These are phyloP conservation scores for Hydra vulgaris DNA, from an alignment of 30 jellyfish, hydroid and myxozoan species.

Conservation along the genomic window DNA sequence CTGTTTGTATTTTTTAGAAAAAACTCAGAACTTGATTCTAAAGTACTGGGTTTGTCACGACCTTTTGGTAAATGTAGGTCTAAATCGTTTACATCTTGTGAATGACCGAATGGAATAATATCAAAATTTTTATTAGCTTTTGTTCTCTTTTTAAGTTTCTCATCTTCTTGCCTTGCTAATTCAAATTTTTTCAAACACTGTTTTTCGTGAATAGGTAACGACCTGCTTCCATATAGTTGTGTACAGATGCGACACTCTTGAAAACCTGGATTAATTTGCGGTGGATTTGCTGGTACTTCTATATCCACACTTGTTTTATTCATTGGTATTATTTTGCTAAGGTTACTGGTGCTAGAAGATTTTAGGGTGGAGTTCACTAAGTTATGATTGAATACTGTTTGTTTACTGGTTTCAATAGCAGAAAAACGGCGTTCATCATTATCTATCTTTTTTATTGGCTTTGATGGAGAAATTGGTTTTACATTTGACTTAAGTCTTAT, in stretches of 20 bases:
- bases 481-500: neutral
- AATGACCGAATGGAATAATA: slow-evolving; percentile 29
- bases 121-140: neutral
- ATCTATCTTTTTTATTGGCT: neutral
- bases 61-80: neutral
- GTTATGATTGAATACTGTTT: neutral
- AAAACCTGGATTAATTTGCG: slow-evolving; percentile 10
- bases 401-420: neutral
- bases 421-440: slow-evolving; percentile 17
- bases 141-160: neutral
- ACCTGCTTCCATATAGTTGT: slow-evolving; percentile 29
- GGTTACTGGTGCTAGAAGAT: neutral
- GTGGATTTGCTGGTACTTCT: neutral
- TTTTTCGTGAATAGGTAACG: slow-evolving; percentile 32
- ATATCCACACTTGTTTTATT: neutral
- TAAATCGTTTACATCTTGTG: neutral
- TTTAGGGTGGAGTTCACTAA: neutral
- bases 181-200: slow-evolving; percentile 31
- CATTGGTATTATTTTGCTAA: neutral
- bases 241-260: slow-evolving; percentile 26
- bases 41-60: neutral
- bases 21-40: neutral
- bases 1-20: neutral
- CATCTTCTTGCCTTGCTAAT: slow-evolving; percentile 1
- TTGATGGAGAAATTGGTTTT: slow-evolving; percentile 1